These are phyloP conservation scores for Mellilla xanthometata DNA, from an alignment of 2,888 invertebrate genomes.

Conservation along the genomic window DNA sequence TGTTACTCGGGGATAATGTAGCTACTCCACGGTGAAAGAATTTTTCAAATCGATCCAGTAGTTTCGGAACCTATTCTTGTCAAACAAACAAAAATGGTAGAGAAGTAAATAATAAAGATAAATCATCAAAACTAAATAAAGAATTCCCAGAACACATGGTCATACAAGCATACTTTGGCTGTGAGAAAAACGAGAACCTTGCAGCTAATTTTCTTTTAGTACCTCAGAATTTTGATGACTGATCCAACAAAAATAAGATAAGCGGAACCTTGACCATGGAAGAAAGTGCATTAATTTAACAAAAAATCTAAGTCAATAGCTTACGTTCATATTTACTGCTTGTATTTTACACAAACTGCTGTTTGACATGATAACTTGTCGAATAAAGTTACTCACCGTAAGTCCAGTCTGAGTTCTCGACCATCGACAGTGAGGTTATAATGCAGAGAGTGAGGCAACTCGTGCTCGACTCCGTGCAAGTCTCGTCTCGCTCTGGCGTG, in stretches of 20 bases:
- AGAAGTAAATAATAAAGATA: no score
- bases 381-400: slow-evolving; percentile 63
- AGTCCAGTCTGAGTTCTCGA: slow-evolving; percentile 66
- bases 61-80: no score
- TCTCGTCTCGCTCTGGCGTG: slow-evolving; percentile 78
- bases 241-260: slow-evolving; percentile 55
- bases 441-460: slow-evolving; percentile 61
- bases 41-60: no score
- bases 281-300: slow-evolving; percentile 51
- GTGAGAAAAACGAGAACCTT: slow-evolving; percentile 99
- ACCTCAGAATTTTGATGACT: slow-evolving; percentile 96
- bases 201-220: slow-evolving; percentile 94
- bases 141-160: slow-evolving; percentile 99
- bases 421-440: slow-evolving; percentile 77
- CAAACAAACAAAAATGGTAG: no score
- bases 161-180: slow-evolving; percentile 99
- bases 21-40: no score
- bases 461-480: slow-evolving; percentile 54
- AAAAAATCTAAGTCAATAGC: slow-evolving; percentile 52
- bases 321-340: slow-evolving; percentile 58
- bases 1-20: no score
- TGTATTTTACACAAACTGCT: slow-evolving; percentile 61
- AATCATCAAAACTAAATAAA: no score
- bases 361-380: slow-evolving; percentile 58
- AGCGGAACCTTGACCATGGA: slow-evolving; percentile 53